phyloP scores from a whole-genome alignment of 2,888 invertebrate species.

The Hirudinaria manillensis region DNA sequence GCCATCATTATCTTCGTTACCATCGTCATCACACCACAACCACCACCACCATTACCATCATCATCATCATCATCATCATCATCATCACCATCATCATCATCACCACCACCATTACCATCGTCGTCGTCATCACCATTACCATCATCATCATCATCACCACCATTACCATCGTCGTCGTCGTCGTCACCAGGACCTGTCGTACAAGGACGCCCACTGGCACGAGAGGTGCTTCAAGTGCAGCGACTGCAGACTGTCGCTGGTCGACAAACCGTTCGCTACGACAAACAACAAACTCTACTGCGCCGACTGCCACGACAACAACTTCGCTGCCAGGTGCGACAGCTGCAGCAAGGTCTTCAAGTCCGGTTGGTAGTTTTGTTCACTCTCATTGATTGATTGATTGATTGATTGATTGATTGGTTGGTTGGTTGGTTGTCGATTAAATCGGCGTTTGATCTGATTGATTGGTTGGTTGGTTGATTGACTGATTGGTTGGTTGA shows the following conservation, averaged over 20 bases:
- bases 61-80: neutral
- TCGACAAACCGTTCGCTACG: constrained; percentile 98
- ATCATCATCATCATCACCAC: constrained; percentile 11
- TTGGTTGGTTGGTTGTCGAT: constrained; percentile 2
- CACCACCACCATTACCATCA: neutral
- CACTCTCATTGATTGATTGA: neutral
- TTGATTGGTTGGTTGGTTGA: constrained; percentile 1
- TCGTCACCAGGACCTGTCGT: constrained; percentile 82
- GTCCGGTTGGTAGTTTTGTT: constrained; percentile 66
- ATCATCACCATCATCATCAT: neutral
- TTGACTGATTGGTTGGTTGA: constrained; percentile 14
- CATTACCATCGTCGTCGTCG: constrained; percentile 31
- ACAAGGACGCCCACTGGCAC: constrained; percentile 99
- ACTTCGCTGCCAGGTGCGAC: constrained; percentile 97
- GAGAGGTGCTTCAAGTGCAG: constrained; percentile 98
- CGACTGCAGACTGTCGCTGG: constrained; percentile 92
- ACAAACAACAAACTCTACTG: constrained; percentile 99
- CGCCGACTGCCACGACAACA: constrained; percentile 96
- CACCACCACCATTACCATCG: neutral
- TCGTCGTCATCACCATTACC: constrained; percentile 2
- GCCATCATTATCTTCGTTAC: too few species aligned
- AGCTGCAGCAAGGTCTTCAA: constrained; percentile 97
- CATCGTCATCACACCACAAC: neutral
- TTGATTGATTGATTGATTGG: constrained; percentile 11
- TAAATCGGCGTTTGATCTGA: too few species aligned